Evolutionary conservation across 1,140 invertebrate genomes (phyloP), one percentile per base, ranked within the genome.

Genomic region (Paramacrobiotus metropolitanus): DNA sequence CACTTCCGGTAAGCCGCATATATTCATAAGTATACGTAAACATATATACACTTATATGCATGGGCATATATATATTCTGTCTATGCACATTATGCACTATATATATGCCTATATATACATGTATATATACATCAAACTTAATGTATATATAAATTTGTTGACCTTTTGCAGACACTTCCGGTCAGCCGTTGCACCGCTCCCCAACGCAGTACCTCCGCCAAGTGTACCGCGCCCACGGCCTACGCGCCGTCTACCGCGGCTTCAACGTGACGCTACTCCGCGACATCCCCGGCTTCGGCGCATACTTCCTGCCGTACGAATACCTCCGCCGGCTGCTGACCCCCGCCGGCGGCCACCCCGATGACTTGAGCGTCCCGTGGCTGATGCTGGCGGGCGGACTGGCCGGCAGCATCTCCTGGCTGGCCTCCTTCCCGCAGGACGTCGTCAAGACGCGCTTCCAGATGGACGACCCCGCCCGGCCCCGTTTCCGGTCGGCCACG

Each of bases 241-340:
- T 98, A 4, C 76, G 80, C 60, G 90, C 86, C 74, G 83, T 99
- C 65, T 98, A 91, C 72, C 88, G 90, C 73, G 94, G 94, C 63
- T 91, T 87, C 65, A 81, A 80, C 67, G 92, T 92, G 31, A 99
- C 94, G 34, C 76, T 98, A 55, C 73, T 75, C 74, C 31, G 64
- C 82, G 89, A 98, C 80, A 82, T 96, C 63, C 94, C 94, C 63
- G 92, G 91, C 1, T 88, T 84, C 74, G 94, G 91, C 34, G 82
- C 92, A 76, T 99, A 98, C 74, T 96, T 98, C 70, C 82, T 93
- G 76, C 86, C 87, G 0, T 98, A 99, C 70, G 94, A 98, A 73
- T 84, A 77, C 73, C 71, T 97, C 1, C 85, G 94, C 74, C 76
- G 80, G 64, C 70, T 76, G 29, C 71, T 89, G 64, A 79, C 80